Base-by-base conservation (phyloP, 2,797 vertebrate species). In the Pseudomugil tenellus region DNA sequence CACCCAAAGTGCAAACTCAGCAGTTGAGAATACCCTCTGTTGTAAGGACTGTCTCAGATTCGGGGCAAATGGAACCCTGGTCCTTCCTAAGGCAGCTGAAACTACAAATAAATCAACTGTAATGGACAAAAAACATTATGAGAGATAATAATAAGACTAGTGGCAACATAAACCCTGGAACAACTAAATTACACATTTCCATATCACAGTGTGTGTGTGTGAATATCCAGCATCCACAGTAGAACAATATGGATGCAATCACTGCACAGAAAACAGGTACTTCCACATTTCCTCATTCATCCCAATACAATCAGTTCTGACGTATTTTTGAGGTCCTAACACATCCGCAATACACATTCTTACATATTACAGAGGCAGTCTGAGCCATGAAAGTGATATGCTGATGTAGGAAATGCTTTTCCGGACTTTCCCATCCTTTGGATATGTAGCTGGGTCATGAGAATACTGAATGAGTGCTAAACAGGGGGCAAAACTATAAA, bases 121-220 rank as follows among this genome's bases (percentile, higher is more conserved):
- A 73, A 87, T 83, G 88, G 86, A 93, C 91, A 70, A 77, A 70
- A 59, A 77, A 77, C 28, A 70, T 61, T 49, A 72, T 49, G 67
- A 53, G 57, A 55, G 56, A 71, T 26, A 61, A 72, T 67, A 62
- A 72, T 67, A 74, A 71, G 65, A 80, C 60, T 61, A 55, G 71
- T 72, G 74, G 80, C 68, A 81, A 89, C 66, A 79, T 72, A 67
- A 61, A 79, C 69, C 68, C 74, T 63, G 71, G 88, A 84, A 85
- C 74, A 83, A 84, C 63, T 82, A 68, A 88, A 85, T 52, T 7
- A 72, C 34, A 86, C 74, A 84, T 72, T 83, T 86, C 81, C 85
- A 78, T 86, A 81, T 91, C 89, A 91, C 90, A 92, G 91, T 91
- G 89, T 72, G 17, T 41, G 69, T 60, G 80, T 72, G 79, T 59